Evolutionary conservation across 2,888 invertebrate species (phyloP), one percentile per base, ranked within the genome.

Genomic region (Drosophila longiperda): DNA sequence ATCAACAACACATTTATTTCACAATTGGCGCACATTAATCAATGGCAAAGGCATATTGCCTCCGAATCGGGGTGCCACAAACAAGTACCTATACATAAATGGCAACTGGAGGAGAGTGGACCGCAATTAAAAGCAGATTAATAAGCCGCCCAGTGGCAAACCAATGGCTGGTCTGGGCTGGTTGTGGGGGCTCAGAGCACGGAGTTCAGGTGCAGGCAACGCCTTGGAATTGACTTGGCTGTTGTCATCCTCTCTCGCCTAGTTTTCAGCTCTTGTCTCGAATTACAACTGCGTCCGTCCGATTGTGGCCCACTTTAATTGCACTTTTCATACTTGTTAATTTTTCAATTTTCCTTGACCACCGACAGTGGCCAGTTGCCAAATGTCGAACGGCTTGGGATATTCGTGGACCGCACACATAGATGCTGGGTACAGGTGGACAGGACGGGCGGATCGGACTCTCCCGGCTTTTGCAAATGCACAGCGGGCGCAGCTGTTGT

Each of bases 321-420:
- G 91, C 91, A 91, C 91, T 85, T 91, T 91, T 91, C 91, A 89
- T 90, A 91, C 84, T 88, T 91, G 91, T 91, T 91, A 91, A 91
- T 91, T 91, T 91, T 91, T 91, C 91, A 91, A 90, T 91, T 91
- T 91, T 89, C 83, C 75, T 61, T 79, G 84, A 75, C 87, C 83
- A 87, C 80, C 80, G 77, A 76, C 82, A 32, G 34, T 9, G 72
- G 48, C 79, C 78, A 79, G 78, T 84, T 87, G 84, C 84, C 87
- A 84, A 84, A 87, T 82, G 87, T 84, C 83, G 83, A 83, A 80
- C 84, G 79, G 26, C 17, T 26, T 66, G 68, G 64, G 50, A 70
- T 67, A 50, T 63, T 80, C 66, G 50, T 63, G 69, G 84, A 87
- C 84, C 84, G 85, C 84, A 84, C 83, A 87, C 80, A 80, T 53